A percentile compares a stretch with the other conserved stretches of the same genome.
Evolutionary conservation across 2,113 vertebrate genomes (phyloP).

Genomic region (Amphiprion ocellaris): DNA sequence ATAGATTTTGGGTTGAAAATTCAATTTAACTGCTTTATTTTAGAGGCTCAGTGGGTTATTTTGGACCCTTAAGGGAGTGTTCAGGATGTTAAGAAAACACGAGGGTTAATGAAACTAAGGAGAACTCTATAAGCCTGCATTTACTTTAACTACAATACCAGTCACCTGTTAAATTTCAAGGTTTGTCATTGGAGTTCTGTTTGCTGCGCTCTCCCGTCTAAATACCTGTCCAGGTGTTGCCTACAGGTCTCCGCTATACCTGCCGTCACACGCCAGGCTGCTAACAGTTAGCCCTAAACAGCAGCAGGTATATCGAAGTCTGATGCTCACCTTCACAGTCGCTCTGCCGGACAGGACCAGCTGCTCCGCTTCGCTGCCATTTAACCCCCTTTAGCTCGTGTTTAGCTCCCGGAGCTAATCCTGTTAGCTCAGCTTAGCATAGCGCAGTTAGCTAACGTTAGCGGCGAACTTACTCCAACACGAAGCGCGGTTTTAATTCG

Average conservation of each 20-base stretch:
- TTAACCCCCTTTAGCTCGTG: background rate
- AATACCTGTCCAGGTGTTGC: background rate
- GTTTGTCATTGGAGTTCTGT: too few species aligned
- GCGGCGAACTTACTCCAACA: background rate
- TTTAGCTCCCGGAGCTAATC: background rate
- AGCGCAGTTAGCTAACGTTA: conserved; percentile 5
- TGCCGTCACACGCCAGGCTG: background rate
- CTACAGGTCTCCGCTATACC: background rate
- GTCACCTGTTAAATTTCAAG: too few species aligned
- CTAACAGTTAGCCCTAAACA: background rate
- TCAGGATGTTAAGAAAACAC: too few species aligned
- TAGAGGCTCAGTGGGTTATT: too few species aligned
- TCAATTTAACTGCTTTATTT: too few species aligned
- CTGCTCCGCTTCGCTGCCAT: background rate
- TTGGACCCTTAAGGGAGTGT: too few species aligned
- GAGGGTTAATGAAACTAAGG: too few species aligned
- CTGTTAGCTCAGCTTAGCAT: conserved; percentile 19
- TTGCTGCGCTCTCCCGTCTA: too few species aligned
- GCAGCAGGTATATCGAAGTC: fast-evolving
- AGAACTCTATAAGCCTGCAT: too few species aligned
- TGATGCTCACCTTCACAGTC: conserved; percentile 31
- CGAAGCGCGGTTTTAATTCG: background rate
- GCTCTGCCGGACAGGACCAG: too few species aligned
- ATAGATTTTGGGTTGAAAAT: too few species aligned
- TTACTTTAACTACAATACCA: too few species aligned